Evolutionary conservation across 2,888 invertebrate genomes (phyloP).

Genomic region (Drosophila nr. medialis): DNA sequence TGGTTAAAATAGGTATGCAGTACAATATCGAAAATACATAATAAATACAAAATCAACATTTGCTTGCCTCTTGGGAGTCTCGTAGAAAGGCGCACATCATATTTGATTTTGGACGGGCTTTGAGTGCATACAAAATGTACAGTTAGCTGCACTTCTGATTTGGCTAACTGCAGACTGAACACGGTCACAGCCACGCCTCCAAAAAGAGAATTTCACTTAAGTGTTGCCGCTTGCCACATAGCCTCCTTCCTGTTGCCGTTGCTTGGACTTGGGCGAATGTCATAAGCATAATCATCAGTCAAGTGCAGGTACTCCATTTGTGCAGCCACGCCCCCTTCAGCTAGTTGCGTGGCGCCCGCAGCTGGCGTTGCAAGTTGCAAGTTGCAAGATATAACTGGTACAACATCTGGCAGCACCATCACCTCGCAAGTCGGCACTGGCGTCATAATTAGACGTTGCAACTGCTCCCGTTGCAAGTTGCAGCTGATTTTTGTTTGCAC

Average conservation of each 20-base stretch:
- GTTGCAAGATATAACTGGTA: slow-evolving; percentile 25
- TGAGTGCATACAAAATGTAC: slow-evolving; percentile 2
- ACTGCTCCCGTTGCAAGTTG: slow-evolving; percentile 31
- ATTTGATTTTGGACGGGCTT: slow-evolving; percentile 2
- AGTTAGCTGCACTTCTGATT: slow-evolving; percentile 30
- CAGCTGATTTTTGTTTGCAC: background rate
- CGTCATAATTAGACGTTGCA: slow-evolving; percentile 59
- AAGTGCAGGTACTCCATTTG: slow-evolving; percentile 36
- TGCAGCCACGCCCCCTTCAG: slow-evolving; percentile 34
- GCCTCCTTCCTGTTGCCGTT: background rate
- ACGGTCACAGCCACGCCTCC: slow-evolving; percentile 28
- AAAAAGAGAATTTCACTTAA: slow-evolving; percentile 39
- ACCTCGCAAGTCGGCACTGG: slow-evolving; percentile 27
- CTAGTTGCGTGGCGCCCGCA: slow-evolving; percentile 11
- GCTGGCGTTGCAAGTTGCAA: slow-evolving; percentile 24
- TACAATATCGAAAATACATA: background rate
- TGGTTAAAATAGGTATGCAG: background rate
- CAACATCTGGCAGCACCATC: slow-evolving; percentile 48
- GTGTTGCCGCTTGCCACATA: slow-evolving; percentile 16
- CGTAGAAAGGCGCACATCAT: slow-evolving; percentile 16
- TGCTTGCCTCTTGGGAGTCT: slow-evolving; percentile 13
- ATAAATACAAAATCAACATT: background rate
- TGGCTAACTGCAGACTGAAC: slow-evolving; percentile 12
- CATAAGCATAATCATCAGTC: slow-evolving; percentile 50
- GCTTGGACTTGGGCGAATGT: slow-evolving; percentile 23